Evolutionary conservation across 1,140 invertebrate species (phyloP), one percentile per base, ranked within the genome.

Genomic region (Eupristina koningsbergeri): DNA sequence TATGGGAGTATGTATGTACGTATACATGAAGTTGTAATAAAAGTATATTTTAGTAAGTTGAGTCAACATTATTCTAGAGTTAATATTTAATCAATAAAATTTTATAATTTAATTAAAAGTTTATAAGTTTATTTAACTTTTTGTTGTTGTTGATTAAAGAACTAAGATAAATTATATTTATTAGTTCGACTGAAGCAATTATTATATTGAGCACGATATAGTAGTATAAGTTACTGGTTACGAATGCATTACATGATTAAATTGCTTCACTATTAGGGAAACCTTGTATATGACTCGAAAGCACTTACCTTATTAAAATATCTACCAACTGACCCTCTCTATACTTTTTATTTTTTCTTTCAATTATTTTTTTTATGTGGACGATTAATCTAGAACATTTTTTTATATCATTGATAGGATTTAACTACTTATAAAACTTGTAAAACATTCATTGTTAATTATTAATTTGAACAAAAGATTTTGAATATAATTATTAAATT

Each of bases 301-400:
- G 91, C 91, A 92, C 91, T 92, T 92, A 92, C 90, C 91, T 92
- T 92, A 92, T 92, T 92, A 92, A 92, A 92, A 92, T 92, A 92
- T 92, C 90, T 88, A 81, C 85, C 86, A 45, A 71, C 50, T 81
- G 79, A 81, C 85, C 89, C 89, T 87, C 87, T 88, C 89, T 85
- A 85, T 6, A 17, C 50, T 50, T 75, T 26, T 0, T 50, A 22
- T 50, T 31, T 50, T 29, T 50, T 47, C 39, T 71, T 53, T 80
- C 67, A 64, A 29, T 39, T 34, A 9, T 29, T 58, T 1, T 17
- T 3, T 71, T 15, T 34, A 45, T 69, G 6, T 34, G 22, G 19
- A 9, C 5, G 9, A 58, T 58, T 58, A 26, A 3, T 22, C 0
- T 26, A 58, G 22, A 53, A 53, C 19, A 53, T 53, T 17, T 53